Conservation (phyloP, 1,140 invertebrate genomes). For the Ectropis grisescens region DNA sequence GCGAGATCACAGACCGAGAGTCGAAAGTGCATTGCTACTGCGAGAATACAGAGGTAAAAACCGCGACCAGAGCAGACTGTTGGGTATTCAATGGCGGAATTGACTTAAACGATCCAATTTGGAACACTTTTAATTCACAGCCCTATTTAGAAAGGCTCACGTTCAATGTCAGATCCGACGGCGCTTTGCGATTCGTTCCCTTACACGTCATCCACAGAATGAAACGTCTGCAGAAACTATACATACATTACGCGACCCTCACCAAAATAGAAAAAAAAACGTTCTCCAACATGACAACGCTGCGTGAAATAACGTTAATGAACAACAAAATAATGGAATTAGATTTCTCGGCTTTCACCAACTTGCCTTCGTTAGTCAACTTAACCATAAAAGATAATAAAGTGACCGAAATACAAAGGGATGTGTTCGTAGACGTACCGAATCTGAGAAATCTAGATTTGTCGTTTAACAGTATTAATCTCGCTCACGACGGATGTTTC, state of each 20-base stretch:
- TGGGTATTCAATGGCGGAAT: slow-evolving; percentile 77
- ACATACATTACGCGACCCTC: slow-evolving; percentile 79
- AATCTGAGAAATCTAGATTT: slow-evolving; percentile 76
- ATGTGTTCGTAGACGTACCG: slow-evolving; percentile 80
- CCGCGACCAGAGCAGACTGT: slow-evolving; percentile 67
- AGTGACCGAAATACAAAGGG: slow-evolving; percentile 79
- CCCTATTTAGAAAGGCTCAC: slow-evolving; percentile 75
- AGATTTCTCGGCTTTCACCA: slow-evolving; percentile 76
- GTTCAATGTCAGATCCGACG: slow-evolving; percentile 77
- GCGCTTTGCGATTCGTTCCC: slow-evolving; percentile 78
- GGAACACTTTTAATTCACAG: slow-evolving; percentile 80
- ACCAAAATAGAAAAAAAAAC: slow-evolving; percentile 76
- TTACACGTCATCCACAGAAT: slow-evolving; percentile 75
- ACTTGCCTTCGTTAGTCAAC: slow-evolving; percentile 74
- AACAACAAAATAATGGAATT: slow-evolving; percentile 79
- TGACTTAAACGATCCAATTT: slow-evolving; percentile 74
- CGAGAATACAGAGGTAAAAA: slow-evolving; percentile 49
- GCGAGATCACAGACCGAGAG: slow-evolving; percentile 58
- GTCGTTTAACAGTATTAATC: slow-evolving; percentile 79
- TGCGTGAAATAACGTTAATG: slow-evolving; percentile 77
- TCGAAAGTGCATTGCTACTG: slow-evolving; percentile 67
- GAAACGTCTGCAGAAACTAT: slow-evolving; percentile 75
- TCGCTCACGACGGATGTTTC: slow-evolving; percentile 81
- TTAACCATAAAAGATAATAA: slow-evolving; percentile 81
- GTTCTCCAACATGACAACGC: slow-evolving; percentile 77